Evolutionary conservation across 2,888 invertebrate genomes (phyloP).

Genomic region (Agonopterix alstromeriana): DNA sequence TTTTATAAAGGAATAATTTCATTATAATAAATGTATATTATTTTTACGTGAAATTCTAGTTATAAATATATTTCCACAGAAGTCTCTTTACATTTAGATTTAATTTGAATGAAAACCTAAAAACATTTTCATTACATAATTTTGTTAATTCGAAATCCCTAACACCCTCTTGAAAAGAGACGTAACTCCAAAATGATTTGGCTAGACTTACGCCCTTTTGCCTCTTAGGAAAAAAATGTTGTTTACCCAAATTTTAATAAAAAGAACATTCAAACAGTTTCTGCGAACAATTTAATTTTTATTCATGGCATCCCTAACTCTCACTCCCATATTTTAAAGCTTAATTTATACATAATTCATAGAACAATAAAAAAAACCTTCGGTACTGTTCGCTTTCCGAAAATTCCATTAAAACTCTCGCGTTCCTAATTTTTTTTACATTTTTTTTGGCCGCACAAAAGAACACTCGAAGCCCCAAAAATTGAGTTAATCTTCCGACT

Average conservation of each 20-base stretch:
- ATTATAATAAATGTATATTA: too few species aligned
- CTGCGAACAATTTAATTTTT: conserved; percentile 11
- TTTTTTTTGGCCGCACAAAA: conserved; percentile 28
- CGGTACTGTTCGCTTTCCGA: conserved; percentile 25
- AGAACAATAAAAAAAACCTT: conserved; percentile 14
- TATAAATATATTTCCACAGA: too few species aligned
- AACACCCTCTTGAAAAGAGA: too few species aligned
- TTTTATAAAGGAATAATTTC: too few species aligned
- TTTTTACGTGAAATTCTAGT: too few species aligned
- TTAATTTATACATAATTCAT: conserved; percentile 31
- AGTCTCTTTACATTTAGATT: too few species aligned
- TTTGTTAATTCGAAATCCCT: too few species aligned
- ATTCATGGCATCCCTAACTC: conserved; percentile 14
- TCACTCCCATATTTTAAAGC: conserved; percentile 8
- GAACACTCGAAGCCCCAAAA: conserved; percentile 40
- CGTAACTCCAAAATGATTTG: too few species aligned
- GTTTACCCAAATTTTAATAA: conserved; percentile 5
- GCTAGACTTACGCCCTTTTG: too few species aligned
- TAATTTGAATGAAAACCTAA: too few species aligned
- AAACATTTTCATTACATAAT: too few species aligned
- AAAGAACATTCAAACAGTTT: conserved; percentile 10
- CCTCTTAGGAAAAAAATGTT: neutral
- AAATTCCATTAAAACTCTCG: conserved; percentile 45
- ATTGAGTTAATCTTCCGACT: conserved; percentile 53
- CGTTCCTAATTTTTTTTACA: conserved; percentile 25